Evolutionary conservation across 1,140 invertebrate species (phyloP), one percentile per base, ranked within the genome.

Genomic region (Lasaia peninsularis): DNA sequence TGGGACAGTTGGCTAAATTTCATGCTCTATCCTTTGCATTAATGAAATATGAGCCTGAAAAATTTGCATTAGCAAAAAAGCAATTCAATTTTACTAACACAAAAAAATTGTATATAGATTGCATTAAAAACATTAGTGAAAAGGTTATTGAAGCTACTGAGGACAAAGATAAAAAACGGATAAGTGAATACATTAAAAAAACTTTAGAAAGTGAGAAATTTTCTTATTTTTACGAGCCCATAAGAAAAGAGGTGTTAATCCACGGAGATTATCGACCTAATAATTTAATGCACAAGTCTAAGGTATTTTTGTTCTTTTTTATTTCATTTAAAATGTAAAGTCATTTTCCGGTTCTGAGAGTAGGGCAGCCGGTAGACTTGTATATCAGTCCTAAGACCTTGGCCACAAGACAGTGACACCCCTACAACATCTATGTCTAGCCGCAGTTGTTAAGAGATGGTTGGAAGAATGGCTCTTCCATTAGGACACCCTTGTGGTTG

Each of bases 261-360:
- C 77, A 80, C 20, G 73, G 69, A 1, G 73, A 76, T 54, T 78
- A 56, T 40, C 62, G 76, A 2, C 56, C 66, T 0, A 72, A 58
- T 32, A 77, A 77, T 37, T 44, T 77, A n/a, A 52, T 77, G 61
- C 56, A 72, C 32, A 71, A 65, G 21, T 24, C 40, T 5, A 37
- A 61, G 35, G 35, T 40, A 40, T 14, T 8, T 8, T 16, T n/a
- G n/a, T n/a, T n/a, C n/a, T n/a, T n/a, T n/a, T n/a, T n/a, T n/a
- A n/a, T n/a, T n/a, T n/a, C n/a, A n/a, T n/a, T n/a, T n/a, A n/a
- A n/a, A n/a, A n/a, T n/a, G n/a, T n/a, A n/a, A n/a, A n/a, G n/a
- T n/a, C n/a, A n/a, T n/a, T n/a, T n/a, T n/a, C n/a, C n/a, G n/a
- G n/a, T n/a, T n/a, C n/a, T n/a, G n/a, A n/a, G n/a, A n/a, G n/a